Conservation (phyloP, 2,888 invertebrate genomes). For the Dynastes maya region DNA sequence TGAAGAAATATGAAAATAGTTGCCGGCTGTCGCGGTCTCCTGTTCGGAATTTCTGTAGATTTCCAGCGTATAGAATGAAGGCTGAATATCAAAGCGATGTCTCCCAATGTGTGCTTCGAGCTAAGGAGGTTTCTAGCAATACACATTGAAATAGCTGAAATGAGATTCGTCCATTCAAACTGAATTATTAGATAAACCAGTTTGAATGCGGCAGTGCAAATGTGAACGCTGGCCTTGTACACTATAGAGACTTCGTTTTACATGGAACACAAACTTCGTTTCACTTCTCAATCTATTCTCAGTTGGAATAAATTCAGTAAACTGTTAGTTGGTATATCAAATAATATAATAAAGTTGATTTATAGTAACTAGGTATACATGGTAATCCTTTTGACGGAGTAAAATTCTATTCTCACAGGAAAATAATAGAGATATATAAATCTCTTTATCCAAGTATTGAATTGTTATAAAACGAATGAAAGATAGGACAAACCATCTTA, state of each 20-base stretch:
- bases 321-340: not conserved
- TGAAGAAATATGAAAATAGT: not conserved
- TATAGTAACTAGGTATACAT: too few species aligned
- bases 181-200: slow-evolving; percentile 2
- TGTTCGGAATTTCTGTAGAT: not conserved
- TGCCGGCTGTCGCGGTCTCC: slow-evolving; percentile 7
- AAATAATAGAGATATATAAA: too few species aligned
- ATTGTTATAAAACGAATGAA: too few species aligned
- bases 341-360: too few species aligned
- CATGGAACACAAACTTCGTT: not conserved
- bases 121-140: not conserved
- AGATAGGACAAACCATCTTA: too few species aligned
- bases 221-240: not conserved
- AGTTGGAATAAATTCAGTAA: not conserved
- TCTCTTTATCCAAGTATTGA: too few species aligned
- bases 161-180: not conserved
- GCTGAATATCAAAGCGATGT: slow-evolving; percentile 16
- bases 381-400: too few species aligned
- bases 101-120: not conserved
- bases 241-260: not conserved
- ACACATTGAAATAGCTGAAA: not conserved
- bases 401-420: too few species aligned
- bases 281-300: not conserved
- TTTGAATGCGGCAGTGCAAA: not conserved
- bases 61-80: not conserved